phyloP scores from a whole-genome alignment of 2,113 vertebrate genomes.

The Sterna hirundo region DNA sequence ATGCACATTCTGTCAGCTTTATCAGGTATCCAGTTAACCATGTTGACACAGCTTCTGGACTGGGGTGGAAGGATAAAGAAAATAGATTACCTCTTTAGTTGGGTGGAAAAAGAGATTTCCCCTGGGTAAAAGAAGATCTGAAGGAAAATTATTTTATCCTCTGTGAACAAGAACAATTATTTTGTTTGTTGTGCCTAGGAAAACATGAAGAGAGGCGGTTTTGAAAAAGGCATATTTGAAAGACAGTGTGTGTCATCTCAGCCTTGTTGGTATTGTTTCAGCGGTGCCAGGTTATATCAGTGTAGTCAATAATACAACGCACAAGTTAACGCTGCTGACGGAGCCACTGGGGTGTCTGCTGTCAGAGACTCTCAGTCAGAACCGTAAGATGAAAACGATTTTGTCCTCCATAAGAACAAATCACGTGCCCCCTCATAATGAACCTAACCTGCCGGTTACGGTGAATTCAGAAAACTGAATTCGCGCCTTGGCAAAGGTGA shows the following conservation, averaged over 20 bases:
- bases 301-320: not conserved
- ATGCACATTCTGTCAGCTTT: slow-evolving; percentile 5
- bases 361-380: not conserved
- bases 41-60: slow-evolving; percentile 36
- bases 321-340: slow-evolving; percentile 27
- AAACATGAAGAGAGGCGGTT: slow-evolving; percentile 36
- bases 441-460: not conserved
- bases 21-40: slow-evolving; percentile 43
- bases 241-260: not conserved
- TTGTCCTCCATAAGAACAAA: not conserved
- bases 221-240: slow-evolving; percentile 16
- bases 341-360: not conserved
- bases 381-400: not conserved
- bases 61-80: slow-evolving; percentile 33
- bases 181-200: slow-evolving; percentile 34
- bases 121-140: slow-evolving; percentile 15
- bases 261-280: not conserved
- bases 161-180: slow-evolving; percentile 49
- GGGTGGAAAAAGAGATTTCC: slow-evolving; percentile 61
- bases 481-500: not conserved
- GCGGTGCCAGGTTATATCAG: not conserved
- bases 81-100: slow-evolving; percentile 53
- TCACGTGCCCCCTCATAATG: not conserved
- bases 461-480: not conserved
- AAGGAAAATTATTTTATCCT: slow-evolving; percentile 49